These are phyloP conservation scores for Lota lota DNA, from an alignment of 2,113 vertebrate genomes.

Conservation along the genomic window DNA sequence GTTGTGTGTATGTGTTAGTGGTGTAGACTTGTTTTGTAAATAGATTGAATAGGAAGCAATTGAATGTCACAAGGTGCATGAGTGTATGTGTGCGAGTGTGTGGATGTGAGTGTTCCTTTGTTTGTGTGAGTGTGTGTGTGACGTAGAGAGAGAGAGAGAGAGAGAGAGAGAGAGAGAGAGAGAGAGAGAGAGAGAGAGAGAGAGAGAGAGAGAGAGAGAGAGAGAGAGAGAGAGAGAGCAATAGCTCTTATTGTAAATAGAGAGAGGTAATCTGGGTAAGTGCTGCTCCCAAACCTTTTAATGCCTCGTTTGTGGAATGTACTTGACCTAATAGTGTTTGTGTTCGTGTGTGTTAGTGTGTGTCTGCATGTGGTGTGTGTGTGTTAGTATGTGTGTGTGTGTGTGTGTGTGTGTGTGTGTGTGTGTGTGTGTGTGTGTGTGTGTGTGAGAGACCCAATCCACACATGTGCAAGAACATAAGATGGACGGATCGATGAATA, in stretches of 20 bases:
- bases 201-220: no score
- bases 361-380: constrained; percentile 11
- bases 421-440: constrained; percentile 17
- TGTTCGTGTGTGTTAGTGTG: constrained; percentile 10
- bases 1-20: not conserved
- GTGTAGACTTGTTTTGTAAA: constrained; percentile 34
- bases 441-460: not conserved
- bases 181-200: no score
- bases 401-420: constrained; percentile 27
- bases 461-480: no score
- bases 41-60: constrained; percentile 53
- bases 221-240: no score
- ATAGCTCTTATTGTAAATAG: constrained; percentile 47
- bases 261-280: constrained; percentile 72
- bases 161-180: no score
- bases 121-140: constrained; percentile 23
- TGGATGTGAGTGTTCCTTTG: constrained; percentile 15
- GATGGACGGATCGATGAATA: no score
- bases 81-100: constrained; percentile 12
- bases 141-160: no score
- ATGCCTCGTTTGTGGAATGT: constrained; percentile 52
- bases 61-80: constrained; percentile 52
- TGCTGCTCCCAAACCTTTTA: constrained; percentile 71
- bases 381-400: constrained; percentile 15
- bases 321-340: constrained; percentile 22